Conservation (phyloP, 2,888 invertebrate genomes). For the Pristionchus fissidentatus region DNA sequence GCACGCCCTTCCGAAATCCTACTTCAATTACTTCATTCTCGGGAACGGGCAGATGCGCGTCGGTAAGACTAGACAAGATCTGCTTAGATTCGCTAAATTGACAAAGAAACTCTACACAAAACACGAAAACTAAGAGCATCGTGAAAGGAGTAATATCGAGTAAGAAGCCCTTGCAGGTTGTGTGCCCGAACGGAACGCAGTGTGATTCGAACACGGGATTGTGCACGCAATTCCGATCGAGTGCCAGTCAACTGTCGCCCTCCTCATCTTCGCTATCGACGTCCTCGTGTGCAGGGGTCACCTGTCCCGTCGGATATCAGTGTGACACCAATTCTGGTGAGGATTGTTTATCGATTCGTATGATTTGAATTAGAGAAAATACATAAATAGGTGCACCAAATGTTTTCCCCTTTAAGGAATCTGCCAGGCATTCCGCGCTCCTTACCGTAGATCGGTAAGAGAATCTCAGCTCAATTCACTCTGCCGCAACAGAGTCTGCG, state of each 20-base stretch:
- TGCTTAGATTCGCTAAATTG: neutral
- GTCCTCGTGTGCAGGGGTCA: neutral
- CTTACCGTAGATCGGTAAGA: slow-evolving; percentile 32
- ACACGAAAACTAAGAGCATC: neutral
- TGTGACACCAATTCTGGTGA: slow-evolving; percentile 33
- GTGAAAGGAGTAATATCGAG: no score
- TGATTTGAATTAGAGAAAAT: neutral
- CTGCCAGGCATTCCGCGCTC: slow-evolving; percentile 43
- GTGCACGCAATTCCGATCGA: slow-evolving; percentile 39
- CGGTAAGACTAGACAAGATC: no score
- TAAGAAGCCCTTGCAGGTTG: neutral
- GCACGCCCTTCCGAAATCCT: slow-evolving; percentile 21
- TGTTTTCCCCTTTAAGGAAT: neutral
- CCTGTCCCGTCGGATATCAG: slow-evolving; percentile 41
- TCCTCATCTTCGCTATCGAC: neutral
- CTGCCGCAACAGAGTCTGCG: slow-evolving; percentile 46
- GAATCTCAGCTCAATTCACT: slow-evolving; percentile 32
- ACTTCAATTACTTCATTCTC: slow-evolving; percentile 10
- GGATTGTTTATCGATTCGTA: neutral
- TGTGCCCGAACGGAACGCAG: slow-evolving; percentile 21
- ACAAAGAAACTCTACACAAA: no score
- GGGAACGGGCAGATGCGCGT: neutral
- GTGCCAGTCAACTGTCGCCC: neutral
- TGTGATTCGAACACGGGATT: slow-evolving; percentile 44
- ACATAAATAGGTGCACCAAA: neutral